A percentile compares a stretch with the other conserved stretches of the same genome.
Conservation (phyloP, 1,140 invertebrate species). For the Ganaspis sp. region DNA sequence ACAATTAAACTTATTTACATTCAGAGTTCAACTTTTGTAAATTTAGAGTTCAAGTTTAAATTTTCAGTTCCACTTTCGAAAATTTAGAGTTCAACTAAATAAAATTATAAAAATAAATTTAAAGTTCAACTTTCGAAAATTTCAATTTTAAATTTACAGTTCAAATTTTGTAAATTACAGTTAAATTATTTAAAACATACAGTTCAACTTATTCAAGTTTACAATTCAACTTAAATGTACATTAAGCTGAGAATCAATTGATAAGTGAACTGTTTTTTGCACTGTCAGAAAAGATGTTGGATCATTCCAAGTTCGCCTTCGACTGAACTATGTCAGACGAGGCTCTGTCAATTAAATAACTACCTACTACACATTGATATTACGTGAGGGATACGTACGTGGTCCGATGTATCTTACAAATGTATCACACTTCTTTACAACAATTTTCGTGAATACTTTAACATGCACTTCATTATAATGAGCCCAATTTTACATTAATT, state of each 20-base stretch:
- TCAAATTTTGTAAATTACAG: no score
- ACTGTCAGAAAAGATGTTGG: constrained; percentile 58
- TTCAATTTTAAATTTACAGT: no score
- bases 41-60: no score
- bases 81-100: no score
- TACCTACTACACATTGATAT: constrained; percentile 65
- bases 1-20: background rate
- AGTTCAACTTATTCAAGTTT: no score
- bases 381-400: constrained; percentile 50
- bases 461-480: background rate
- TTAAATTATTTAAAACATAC: no score
- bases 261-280: constrained; percentile 14
- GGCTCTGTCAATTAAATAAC: constrained; percentile 75
- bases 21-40: no score
- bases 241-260: background rate
- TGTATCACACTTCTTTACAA: background rate
- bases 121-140: no score
- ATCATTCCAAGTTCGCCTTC: constrained; percentile 69
- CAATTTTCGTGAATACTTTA: background rate
- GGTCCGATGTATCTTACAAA: background rate
- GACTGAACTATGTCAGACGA: constrained; percentile 74
- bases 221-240: background rate
- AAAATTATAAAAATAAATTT: no score
- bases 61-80: no score
- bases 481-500: background rate